Evolutionary conservation across 2,113 vertebrate genomes (phyloP), one percentile per base, ranked within the genome.

Genomic region (Syrrhaptes paradoxus): DNA sequence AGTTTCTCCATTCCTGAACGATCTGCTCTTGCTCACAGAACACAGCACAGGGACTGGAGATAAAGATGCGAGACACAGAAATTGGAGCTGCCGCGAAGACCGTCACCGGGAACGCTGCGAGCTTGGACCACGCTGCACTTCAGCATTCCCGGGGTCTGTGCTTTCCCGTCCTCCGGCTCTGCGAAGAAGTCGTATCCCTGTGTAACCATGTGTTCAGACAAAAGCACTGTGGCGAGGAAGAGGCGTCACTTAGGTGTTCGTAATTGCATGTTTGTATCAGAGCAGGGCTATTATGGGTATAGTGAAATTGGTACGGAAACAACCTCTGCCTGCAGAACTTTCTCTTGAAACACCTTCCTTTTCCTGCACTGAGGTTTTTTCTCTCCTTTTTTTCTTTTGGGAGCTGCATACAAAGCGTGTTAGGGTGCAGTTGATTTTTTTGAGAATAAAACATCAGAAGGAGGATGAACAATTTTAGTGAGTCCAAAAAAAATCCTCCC

Each of bases 371-470:
- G 49, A 73, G 41, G 11, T 81, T 63, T 66, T 61, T 31, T 38
- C 36, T 28, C 20, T 65, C 12, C 17, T 17, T 5, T 34, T 15
- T 43, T 77, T 34, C 34, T 38, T 34, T 59, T 68, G 18, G 61
- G 65, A 76, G 63, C 83, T 87, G 90, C 67, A 65, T 41, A 81
- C 32, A 9, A 71, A 70, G 55, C 26, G 34, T 31, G 45, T 32
- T 5, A 84, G 36, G 74, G 66, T 57, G 32, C 65, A 90, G 71
- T 2, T 77, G 22, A 24, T n/a, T 36, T 54, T 73, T 88, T 11
- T 66, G 83, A 76, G 71, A 87, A 96, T 71, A 92, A 94, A 96
- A 82, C 72, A 94, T 79, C 63, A 75, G 67, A 96, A 91, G 91
- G 32, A 65, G 43, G 85, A 66, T 22, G 59, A 95, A 83, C 61